Conservation (phyloP, 2,797 vertebrate species). For the Mormyrus hasselquistii region DNA sequence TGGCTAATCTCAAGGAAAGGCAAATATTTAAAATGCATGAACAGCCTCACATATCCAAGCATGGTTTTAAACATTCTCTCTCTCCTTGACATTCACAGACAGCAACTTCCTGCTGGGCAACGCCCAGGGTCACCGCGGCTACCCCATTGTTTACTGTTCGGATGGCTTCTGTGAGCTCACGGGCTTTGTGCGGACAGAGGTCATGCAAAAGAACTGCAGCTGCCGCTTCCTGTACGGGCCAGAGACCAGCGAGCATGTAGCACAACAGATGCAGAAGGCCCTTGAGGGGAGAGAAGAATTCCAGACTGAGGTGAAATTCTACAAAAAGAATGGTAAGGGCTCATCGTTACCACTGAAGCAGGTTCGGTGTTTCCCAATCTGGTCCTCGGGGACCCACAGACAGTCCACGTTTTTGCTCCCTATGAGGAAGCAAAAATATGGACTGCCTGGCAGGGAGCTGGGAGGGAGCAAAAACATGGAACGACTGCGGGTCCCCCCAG, state of each 20-base stretch:
- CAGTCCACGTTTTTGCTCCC: background rate
- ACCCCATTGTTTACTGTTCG: slow-evolving; percentile 95
- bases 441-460: background rate
- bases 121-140: slow-evolving; percentile 83
- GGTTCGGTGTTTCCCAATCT: background rate
- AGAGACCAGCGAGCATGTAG: slow-evolving; percentile 78
- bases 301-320: slow-evolving; percentile 87
- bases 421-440: background rate
- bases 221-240: slow-evolving; percentile 84
- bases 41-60: background rate
- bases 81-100: slow-evolving; percentile 58
- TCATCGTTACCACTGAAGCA: background rate
- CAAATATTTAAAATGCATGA: background rate
- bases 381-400: background rate
- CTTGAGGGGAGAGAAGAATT: slow-evolving; percentile 86
- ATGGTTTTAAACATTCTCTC: background rate
- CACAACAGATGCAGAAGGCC: slow-evolving; percentile 81
- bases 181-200: slow-evolving; percentile 83
- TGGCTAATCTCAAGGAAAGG: background rate
- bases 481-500: background rate
- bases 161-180: slow-evolving; percentile 96
- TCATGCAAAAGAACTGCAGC: slow-evolving; percentile 97
- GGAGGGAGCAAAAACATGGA: background rate
- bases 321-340: slow-evolving; percentile 84
- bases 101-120: slow-evolving; percentile 97